Evolutionary conservation across 2,113 vertebrate genomes (phyloP).

Genomic region (Podarcis cretensis): DNA sequence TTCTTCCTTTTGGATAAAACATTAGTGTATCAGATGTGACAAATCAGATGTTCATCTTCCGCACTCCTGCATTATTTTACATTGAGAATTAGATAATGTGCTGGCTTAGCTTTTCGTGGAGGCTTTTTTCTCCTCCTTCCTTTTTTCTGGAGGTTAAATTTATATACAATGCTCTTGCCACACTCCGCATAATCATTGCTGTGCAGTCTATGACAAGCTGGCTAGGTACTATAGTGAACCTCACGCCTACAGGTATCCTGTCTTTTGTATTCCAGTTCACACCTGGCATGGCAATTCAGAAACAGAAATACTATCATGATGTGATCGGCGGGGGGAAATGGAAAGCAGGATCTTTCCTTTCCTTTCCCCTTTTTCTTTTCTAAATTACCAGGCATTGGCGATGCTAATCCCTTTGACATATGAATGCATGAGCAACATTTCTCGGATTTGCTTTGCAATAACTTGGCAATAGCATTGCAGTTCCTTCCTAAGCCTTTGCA

Average conservation of each 20-base stretch:
- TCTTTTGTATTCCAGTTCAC: slow-evolving; percentile 58
- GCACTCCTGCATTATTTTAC: slow-evolving; percentile 87
- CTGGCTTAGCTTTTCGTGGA: slow-evolving; percentile 78
- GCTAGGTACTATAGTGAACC: slow-evolving; percentile 72
- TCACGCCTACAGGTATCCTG: slow-evolving; percentile 50
- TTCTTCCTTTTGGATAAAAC: slow-evolving; percentile 99
- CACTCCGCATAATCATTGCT: slow-evolving; percentile 73
- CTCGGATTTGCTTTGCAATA: background rate
- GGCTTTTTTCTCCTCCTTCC: slow-evolving; percentile 9
- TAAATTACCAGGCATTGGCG: slow-evolving; percentile 39
- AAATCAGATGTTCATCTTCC: slow-evolving; percentile 98
- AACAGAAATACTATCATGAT: slow-evolving; percentile 56
- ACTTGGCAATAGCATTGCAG: background rate
- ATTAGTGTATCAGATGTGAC: slow-evolving; percentile 99
- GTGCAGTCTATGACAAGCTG: slow-evolving; percentile 67
- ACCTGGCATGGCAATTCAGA: slow-evolving; percentile 45
- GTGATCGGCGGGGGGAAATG: slow-evolving; percentile 23
- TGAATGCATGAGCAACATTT: slow-evolving; percentile 52
- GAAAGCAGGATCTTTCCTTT: slow-evolving; percentile 37
- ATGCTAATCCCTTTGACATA: slow-evolving; percentile 47
- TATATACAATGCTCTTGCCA: slow-evolving; percentile 73
- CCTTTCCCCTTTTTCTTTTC: background rate
- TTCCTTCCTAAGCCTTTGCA: background rate
- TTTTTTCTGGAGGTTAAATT: slow-evolving; percentile 73
- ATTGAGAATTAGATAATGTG: slow-evolving; percentile 84